A percentile compares a stretch with the other conserved stretches of the same genome.
Evolutionary conservation across 2,113 vertebrate species (phyloP).

Genomic region (Rousettus leschenaultii): DNA sequence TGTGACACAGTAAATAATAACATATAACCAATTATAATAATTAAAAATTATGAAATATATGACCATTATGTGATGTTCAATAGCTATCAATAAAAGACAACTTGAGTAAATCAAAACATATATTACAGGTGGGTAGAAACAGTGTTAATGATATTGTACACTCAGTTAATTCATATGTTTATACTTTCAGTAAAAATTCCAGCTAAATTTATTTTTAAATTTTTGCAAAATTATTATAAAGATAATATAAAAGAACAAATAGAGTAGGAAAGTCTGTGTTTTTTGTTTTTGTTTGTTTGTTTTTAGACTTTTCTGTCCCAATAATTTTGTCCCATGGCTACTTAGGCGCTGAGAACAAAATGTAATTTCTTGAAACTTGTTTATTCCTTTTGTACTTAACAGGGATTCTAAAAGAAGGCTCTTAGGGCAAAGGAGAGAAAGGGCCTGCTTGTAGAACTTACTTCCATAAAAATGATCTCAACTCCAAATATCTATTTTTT

Average conservation of each 20-base stretch:
- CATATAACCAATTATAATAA: neutral
- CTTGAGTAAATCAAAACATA: neutral
- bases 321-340: neutral
- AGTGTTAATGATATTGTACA: neutral
- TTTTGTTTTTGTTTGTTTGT: neutral
- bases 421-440: neutral
- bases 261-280: neutral
- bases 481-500: neutral
- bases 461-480: neutral
- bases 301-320: neutral
- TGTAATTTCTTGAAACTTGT: conserved; percentile 5
- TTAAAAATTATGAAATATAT: neutral
- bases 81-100: neutral
- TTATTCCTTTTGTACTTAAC: neutral
- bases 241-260: neutral
- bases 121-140: neutral
- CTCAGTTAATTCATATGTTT: neutral
- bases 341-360: neutral
- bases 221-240: neutral
- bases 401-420: neutral
- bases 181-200: neutral
- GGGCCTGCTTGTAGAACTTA: neutral
- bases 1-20: neutral
- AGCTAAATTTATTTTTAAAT: neutral
- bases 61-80: neutral